phyloP scores from a whole-genome alignment of 2,888 invertebrate genomes.

The Aspidiotus destructor region DNA sequence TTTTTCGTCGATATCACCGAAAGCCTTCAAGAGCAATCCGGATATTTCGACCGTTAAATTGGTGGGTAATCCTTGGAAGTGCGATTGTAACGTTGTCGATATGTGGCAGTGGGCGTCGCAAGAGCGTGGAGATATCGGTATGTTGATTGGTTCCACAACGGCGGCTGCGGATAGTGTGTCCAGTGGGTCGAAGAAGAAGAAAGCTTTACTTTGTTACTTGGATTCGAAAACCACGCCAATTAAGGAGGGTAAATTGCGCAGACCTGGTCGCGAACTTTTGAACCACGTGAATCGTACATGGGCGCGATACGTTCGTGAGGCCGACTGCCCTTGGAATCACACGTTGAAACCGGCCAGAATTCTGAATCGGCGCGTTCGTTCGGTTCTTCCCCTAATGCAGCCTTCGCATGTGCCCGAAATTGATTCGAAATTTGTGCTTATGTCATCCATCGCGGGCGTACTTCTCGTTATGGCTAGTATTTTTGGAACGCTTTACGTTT shows the following conservation, averaged over 20 bases:
- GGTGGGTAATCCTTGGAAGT: constrained; percentile 58
- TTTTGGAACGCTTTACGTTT: too few relatives aligned
- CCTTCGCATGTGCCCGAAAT: too few relatives aligned
- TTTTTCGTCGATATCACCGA: constrained; percentile 51
- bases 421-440: too few relatives aligned
- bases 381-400: neutral
- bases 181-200: constrained; percentile 48
- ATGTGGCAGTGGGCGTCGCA: constrained; percentile 65
- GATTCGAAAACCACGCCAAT: constrained; percentile 46
- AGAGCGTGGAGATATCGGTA: constrained; percentile 54
- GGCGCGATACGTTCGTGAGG: constrained; percentile 51
- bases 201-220: constrained; percentile 54
- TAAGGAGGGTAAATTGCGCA: constrained; percentile 45
- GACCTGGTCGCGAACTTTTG: constrained; percentile 50
- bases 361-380: constrained; percentile 22
- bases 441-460: too few relatives aligned
- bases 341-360: constrained; percentile 34
- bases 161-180: constrained; percentile 36
- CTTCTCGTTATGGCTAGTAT: too few relatives aligned
- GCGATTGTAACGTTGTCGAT: constrained; percentile 58
- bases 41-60: constrained; percentile 53
- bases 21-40: constrained; percentile 47
- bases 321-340: constrained; percentile 35
- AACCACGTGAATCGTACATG: constrained; percentile 54
- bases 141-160: constrained; percentile 57